Evolutionary conservation across 2,113 vertebrate genomes (phyloP), one percentile per base, ranked within the genome.

Genomic region (Poecile atricapillus): DNA sequence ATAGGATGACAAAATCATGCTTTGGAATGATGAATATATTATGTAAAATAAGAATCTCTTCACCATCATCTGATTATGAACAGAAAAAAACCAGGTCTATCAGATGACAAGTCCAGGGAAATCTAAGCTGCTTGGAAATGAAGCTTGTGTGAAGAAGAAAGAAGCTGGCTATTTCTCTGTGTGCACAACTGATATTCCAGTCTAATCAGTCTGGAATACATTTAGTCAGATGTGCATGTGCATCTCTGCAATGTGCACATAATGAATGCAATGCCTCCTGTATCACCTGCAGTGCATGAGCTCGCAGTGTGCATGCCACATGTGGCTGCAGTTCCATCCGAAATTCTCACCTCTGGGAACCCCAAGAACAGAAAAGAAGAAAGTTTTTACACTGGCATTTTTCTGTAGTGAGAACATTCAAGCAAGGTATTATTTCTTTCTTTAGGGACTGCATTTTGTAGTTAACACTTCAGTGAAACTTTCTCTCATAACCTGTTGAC

Each of bases 21-120:
- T 85, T 87, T 68, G 84, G 41, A 94, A 90, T 52, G 13, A 91
- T 59, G 49, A 89, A 63, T 63, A 41, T 47, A 21, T 90, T 85
- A 59, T 90, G 63, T 73, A 92, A 97, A 95, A 79, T 71, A 76
- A 92, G 56, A 86, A 94, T 62, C n/a, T 91, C 58, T 69, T 83
- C 73, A 84, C 31, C 39, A 28, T 79, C 47, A 67, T 67, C 35
- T 0, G 4, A 84, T 91, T 85, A 68, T 53, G n/a, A 77, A 59
- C 0, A 90, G 74, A 79, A 77, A 84, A 82, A 85, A 4, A 0
- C 0, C 35, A 81, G 64, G 55, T 16, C 49, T 95, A 78, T 71
- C 74, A 39, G 58, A 84, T 84, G 60, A 64, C 62, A 56, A 31
- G 53, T 64, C 62, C 81, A 87, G 71, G 39, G 84, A 87, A 93